Evolutionary conservation across 2,113 vertebrate genomes (phyloP).

Genomic region (Chaetodon auriga): DNA sequence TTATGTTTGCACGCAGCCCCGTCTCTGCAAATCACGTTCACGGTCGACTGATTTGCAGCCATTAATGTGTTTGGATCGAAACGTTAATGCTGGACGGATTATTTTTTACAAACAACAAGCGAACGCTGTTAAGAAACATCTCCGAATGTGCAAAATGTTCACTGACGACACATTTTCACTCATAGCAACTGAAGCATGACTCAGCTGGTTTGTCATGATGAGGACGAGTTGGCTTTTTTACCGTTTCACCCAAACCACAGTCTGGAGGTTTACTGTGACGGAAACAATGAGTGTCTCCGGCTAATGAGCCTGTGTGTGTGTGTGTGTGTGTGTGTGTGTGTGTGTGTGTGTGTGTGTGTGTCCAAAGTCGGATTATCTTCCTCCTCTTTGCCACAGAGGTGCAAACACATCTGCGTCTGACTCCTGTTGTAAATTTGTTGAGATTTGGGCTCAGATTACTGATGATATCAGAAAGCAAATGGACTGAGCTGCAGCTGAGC

Average conservation of each 20-base stretch:
- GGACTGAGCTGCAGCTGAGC: not conserved
- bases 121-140: not conserved
- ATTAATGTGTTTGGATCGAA: not conserved
- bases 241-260: too few relatives aligned
- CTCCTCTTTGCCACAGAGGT: too few relatives aligned
- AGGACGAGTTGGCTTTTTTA: too few relatives aligned
- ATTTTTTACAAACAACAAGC: not conserved
- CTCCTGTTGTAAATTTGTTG: not conserved
- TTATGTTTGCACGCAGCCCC: not conserved
- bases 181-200: not conserved
- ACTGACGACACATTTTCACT: not conserved
- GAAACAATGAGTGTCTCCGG: too few relatives aligned
- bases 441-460: not conserved
- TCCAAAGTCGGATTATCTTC: too few relatives aligned
- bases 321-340: too few relatives aligned
- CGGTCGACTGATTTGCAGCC: not conserved
- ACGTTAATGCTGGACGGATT: not conserved
- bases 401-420: not conserved
- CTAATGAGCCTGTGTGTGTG: too few relatives aligned
- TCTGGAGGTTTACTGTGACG: too few relatives aligned
- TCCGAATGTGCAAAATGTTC: not conserved
- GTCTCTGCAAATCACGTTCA: not conserved
- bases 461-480: not conserved
- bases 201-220: not conserved
- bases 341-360: too few relatives aligned